Evolutionary conservation across 2,113 vertebrate species (phyloP).

Genomic region (Vanacampus margaritifer): DNA sequence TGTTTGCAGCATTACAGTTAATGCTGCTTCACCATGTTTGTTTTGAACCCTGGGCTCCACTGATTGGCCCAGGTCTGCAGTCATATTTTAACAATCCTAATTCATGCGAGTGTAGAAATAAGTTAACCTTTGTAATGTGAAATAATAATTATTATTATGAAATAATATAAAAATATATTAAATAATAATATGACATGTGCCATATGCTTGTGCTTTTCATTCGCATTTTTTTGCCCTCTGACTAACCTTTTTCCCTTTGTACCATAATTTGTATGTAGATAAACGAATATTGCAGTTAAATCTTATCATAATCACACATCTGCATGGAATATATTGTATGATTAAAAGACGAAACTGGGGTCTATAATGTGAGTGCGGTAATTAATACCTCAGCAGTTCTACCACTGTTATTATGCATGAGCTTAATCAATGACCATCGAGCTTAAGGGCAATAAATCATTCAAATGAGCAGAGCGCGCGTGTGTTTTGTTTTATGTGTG

Average conservation of each 20-base stretch:
- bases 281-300: neutral
- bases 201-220: too few species aligned
- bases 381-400: constrained; percentile 44
- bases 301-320: neutral
- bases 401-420: constrained; percentile 45
- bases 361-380: constrained; percentile 24
- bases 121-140: too few species aligned
- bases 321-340: neutral
- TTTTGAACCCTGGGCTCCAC: too few species aligned
- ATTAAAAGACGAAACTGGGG: constrained; percentile 4
- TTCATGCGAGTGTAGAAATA: too few species aligned
- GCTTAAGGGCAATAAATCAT: constrained; percentile 52
- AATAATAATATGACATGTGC: too few species aligned
- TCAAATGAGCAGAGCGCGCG: constrained; percentile 34
- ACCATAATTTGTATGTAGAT: neutral
- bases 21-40: too few species aligned
- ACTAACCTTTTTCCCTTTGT: neutral
- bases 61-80: too few species aligned
- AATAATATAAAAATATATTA: too few species aligned
- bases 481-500: constrained; percentile 1
- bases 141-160: too few species aligned
- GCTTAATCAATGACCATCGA: constrained; percentile 57
- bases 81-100: too few species aligned
- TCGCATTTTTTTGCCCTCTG: neutral
- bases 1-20: too few species aligned